Base-by-base conservation (phyloP, 2,888 invertebrate species). In the Caenorhabditis virilis region DNA sequence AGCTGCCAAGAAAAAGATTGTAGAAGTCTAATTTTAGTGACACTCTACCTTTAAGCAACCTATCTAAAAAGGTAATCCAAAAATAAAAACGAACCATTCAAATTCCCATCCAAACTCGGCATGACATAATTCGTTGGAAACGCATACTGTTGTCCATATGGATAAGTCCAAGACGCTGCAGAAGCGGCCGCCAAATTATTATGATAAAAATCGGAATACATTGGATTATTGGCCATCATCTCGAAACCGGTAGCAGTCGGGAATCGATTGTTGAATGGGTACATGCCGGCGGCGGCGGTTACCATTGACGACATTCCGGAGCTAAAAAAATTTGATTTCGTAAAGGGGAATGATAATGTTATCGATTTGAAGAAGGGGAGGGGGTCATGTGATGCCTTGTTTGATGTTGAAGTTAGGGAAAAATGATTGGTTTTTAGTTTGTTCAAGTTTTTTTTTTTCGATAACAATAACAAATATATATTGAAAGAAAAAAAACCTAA, bases 211-310 rank as follows among this genome's bases (percentile, higher is more conserved):
- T 71, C 71, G n/a, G 46, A 36, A 25, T 58, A 57, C 55, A 67
- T 64, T 20, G 60, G 56, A 27, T 62, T 65, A 33, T 64, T 58
- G 18, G 58, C 57, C 71, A 71, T 71, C 71, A 71, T 71, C 11
- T 65, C 68, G 54, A 71, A 71, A 7, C 68, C 65, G 15, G 47
- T 46, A 1, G 48, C 53, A 20, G 16, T 16, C 25, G 50, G 39
- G 16, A 50, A 38, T 38, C 50, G 38, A 39, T 23, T 38, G 26
- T 50, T 38, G 48, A 48, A 48, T n/a, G 30, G 48, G n/a, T 48
- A 48, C 48, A 48, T 48, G n/a, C 36, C 35, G 20, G 35, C 48
- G 2, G 35, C n/a, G n/a, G n/a, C n/a, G n/a, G n/a, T n/a, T n/a
- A n/a, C n/a, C n/a, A n/a, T n/a, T n/a, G n/a, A n/a, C n/a, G 46